Evolutionary conservation across 2,888 invertebrate species (phyloP).

Genomic region (Drosophila prolongata): DNA sequence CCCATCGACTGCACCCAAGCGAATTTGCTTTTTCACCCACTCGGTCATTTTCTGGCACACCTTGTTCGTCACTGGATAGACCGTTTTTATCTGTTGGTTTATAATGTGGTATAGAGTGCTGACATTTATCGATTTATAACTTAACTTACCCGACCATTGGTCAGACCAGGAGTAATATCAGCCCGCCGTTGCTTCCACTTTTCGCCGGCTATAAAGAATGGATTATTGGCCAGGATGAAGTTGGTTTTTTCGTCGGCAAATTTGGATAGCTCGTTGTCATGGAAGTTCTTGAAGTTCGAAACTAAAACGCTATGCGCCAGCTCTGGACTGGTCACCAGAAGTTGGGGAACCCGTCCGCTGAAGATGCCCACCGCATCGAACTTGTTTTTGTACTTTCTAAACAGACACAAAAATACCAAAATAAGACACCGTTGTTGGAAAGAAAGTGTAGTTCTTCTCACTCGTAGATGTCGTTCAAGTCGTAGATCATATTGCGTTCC

Average conservation of each 20-base stretch:
- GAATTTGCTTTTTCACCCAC: slow-evolving; percentile 81
- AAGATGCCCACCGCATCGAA: slow-evolving; percentile 84
- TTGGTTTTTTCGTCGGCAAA: slow-evolving; percentile 84
- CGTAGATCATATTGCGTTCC: slow-evolving; percentile 76
- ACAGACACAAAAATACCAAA: neutral
- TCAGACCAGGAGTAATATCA: slow-evolving; percentile 85
- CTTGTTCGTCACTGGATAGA: slow-evolving; percentile 85
- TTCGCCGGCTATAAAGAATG: slow-evolving; percentile 84
- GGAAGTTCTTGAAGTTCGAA: slow-evolving; percentile 83
- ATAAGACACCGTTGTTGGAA: neutral
- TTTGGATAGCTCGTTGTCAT: slow-evolving; percentile 72
- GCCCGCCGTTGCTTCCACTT: slow-evolving; percentile 85
- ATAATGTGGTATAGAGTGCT: neutral
- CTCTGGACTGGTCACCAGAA: slow-evolving; percentile 82
- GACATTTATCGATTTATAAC: neutral
- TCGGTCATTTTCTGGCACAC: slow-evolving; percentile 83
- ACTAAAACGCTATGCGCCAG: slow-evolving; percentile 82
- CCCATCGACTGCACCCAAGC: slow-evolving; percentile 72
- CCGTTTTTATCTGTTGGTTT: slow-evolving; percentile 82
- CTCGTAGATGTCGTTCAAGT: slow-evolving; percentile 83
- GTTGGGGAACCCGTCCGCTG: slow-evolving; percentile 75
- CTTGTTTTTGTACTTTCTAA: slow-evolving; percentile 66
- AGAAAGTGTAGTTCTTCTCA: slow-evolving; percentile 39
- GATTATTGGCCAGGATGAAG: slow-evolving; percentile 85
- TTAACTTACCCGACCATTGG: slow-evolving; percentile 84